Evolutionary conservation across 92 coral and sea anemone genomes (phyloP), one percentile per base, ranked within the genome.

Genomic region (Porites divaricata): DNA sequence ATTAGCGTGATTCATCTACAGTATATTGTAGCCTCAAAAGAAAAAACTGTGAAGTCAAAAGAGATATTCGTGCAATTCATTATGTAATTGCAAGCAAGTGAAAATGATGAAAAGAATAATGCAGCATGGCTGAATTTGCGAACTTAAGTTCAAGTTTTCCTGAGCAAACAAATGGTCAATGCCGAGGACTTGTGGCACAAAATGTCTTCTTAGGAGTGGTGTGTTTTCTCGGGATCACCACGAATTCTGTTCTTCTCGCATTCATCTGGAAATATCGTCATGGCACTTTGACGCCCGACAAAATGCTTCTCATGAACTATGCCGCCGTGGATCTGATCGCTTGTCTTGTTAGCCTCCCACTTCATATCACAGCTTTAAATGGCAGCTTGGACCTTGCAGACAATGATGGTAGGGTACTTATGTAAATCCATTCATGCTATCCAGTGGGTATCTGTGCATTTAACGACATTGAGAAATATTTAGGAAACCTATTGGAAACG

Each of bases 321-420:
- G 92, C 89, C 2, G 48, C 52, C 13, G 88, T 67, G 9, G 89
- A 89, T 74, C 75, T 89, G 20, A 13, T 89, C 0, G 92, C 81
- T 1, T 84, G 85, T 61, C 17, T 89, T 0, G 26, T 86, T 57
- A 84, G 92, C 80, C 70, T 89, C 19, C 92, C 89, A 16, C 89
- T 89, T 56, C 92, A 89, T n/a, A 15, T 84, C 25, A 70, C 51
- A 50, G 78, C 74, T 12, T 25, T 89, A 0, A 89, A 89, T 79
- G 74, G 85, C 16, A 58, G n/a, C 57, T 13, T 83, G 16, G 50
- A 70, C 19, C 63, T 80, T 6, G 76, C 80, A 70, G 85, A 86
- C 12, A 84, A 86, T 72, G 65, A 74, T 8, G 61, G 76, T 72
- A 50, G 58, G 59, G 10, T 54, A 11, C 16, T 11, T 54, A 54